Percentiles rank a stretch among this genome's conserved stretches.
These are phyloP conservation scores for Philereme vetulata DNA, from an alignment of 2,888 invertebrate species.

Conservation along the genomic window DNA sequence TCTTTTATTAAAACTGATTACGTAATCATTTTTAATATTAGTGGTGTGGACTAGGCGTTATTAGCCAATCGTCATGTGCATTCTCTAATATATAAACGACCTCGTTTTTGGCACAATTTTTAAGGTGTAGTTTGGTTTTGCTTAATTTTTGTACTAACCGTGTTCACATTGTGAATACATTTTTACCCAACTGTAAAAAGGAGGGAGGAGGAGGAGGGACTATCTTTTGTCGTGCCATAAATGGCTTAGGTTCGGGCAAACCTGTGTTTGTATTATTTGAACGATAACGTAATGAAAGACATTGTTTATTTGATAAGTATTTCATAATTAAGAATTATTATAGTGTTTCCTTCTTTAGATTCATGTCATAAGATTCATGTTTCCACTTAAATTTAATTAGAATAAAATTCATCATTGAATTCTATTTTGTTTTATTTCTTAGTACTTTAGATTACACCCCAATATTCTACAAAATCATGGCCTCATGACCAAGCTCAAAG, in stretches of 20 bases:
- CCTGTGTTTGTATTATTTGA: constrained; percentile 50
- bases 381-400: constrained; percentile 83
- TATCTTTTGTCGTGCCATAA: constrained; percentile 60
- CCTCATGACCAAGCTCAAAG: no score
- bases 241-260: constrained; percentile 48
- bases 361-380: constrained; percentile 83
- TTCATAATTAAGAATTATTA: constrained; percentile 79
- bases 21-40: constrained; percentile 17
- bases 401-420: constrained; percentile 81
- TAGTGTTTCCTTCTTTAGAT: constrained; percentile 83
- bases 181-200: constrained; percentile 15
- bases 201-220: neutral
- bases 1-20: constrained; percentile 2
- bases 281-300: constrained; percentile 76
- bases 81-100: constrained; percentile 28
- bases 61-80: constrained; percentile 8
- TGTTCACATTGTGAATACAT: constrained; percentile 50
- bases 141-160: constrained; percentile 49
- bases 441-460: neutral
- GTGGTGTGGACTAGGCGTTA: constrained; percentile 1
- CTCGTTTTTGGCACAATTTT: constrained; percentile 58
- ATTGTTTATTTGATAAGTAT: constrained; percentile 81
- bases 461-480: neutral
- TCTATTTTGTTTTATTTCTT: constrained; percentile 59
- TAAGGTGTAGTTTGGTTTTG: constrained; percentile 50